Base-by-base conservation (phyloP, 2,113 vertebrate species). In the Protobothrops mucrosquamatus region DNA sequence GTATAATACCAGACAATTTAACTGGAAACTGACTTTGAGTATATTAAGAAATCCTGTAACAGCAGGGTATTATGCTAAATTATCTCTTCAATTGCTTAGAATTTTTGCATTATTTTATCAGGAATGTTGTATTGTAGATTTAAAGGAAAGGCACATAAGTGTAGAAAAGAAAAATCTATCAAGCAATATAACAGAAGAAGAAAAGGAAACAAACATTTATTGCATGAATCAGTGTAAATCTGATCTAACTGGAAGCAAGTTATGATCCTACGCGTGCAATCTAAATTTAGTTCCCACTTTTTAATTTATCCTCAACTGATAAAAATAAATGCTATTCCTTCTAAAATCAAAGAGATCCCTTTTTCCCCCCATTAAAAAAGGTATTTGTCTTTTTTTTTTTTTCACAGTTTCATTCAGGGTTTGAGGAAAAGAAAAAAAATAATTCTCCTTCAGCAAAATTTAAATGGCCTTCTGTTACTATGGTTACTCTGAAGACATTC, bases 401-500 rank as follows among this genome's bases (percentile, higher is more conserved):
- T 46, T 74, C 59, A 23, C 88, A n/a, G 55, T 92, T 91, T 95
- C 92, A 95, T 89, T 92, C 94, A 95, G 94, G 95, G 85, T 34
- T 87, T 24, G 29, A 74, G 51, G 94, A 93, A 51, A 95, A 94
- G 94, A 96, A 43, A 43, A 23, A 23, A 95, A 97, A 96, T 97
- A 96, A 96, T 96, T 95, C 95, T 93, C 95, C 93, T 96, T 95
- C 95, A 95, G 95, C 92, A 96, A 93, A 93, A 96, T 96, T 97
- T 95, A 96, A 97, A 96, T 95, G 93, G 91, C 43, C 94, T 89
- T 89, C 94, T 87, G 96, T 97, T 97, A 89, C 96, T 93, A 97
- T 97, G 96, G 97, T 97, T 96, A 97, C 96, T 95, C 93, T 91
- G 93, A 94, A 96, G 95, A 95, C 95, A 96, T 95, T 61, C 92